A percentile compares a stretch with the other conserved stretches of the same genome.
phyloP scores from a whole-genome alignment of 2,888 invertebrate genomes.

The Ernsta delagoae region DNA sequence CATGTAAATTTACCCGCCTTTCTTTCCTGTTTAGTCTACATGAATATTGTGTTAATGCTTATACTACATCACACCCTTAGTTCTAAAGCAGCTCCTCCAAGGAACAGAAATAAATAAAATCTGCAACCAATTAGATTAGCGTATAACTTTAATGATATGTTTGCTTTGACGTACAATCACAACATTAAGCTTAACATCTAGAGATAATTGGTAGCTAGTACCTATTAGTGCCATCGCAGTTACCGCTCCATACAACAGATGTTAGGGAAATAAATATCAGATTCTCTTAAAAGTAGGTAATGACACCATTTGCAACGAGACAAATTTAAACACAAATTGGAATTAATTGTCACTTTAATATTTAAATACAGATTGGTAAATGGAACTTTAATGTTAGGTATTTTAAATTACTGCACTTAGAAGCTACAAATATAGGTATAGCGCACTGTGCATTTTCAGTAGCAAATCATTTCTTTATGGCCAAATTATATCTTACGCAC shows the following conservation, averaged over 20 bases:
- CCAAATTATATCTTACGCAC: too few relatives aligned
- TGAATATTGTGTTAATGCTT: too few relatives aligned
- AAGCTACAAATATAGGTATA: not conserved
- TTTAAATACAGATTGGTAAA: not conserved
- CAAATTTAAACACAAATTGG: conserved; percentile 32
- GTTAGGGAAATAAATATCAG: not conserved
- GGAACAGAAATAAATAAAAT: conserved; percentile 20
- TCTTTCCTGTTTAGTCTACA: too few relatives aligned
- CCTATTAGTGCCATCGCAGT: conserved; percentile 15
- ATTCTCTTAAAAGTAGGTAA: too few relatives aligned
- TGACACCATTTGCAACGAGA: not conserved
- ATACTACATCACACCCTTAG: not conserved
- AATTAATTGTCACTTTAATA: conserved; percentile 34
- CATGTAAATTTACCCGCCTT: too few relatives aligned
- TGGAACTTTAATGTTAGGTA: not conserved
- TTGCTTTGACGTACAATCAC: conserved; percentile 66
- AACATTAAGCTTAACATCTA: conserved; percentile 55
- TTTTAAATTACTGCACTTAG: not conserved
- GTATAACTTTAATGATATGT: conserved; percentile 71
- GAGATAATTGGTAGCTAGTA: conserved; percentile 35
- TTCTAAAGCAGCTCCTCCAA: conserved; percentile 3
- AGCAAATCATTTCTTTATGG: too few relatives aligned
- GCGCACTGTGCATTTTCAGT: not conserved
- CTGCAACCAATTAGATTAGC: conserved; percentile 53
- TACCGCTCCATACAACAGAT: not conserved